Percentiles rank a stretch among this genome's conserved stretches.
These are phyloP conservation scores for Prunella strophiata DNA, from an alignment of 2,797 vertebrate species.

Conservation along the genomic window DNA sequence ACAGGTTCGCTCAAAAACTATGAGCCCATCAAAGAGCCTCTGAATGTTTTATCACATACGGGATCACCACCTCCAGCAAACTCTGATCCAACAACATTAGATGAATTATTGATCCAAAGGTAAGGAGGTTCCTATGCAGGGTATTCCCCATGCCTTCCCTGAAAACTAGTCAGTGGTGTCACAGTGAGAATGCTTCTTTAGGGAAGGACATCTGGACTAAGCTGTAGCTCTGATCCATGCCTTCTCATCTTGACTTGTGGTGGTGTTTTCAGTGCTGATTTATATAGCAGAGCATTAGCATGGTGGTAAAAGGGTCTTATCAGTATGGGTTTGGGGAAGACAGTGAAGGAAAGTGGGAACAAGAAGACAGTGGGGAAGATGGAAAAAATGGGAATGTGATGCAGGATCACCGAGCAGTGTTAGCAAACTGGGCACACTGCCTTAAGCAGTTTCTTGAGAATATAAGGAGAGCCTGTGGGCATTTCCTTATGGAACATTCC, in stretches of 20 bases:
- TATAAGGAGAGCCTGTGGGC: neutral
- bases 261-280: neutral
- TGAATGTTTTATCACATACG: neutral
- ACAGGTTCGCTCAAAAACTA: conserved; percentile 63
- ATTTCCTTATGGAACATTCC: neutral
- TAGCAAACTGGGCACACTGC: neutral
- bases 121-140: neutral
- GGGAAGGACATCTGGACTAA: neutral
- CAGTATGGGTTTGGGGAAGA: neutral
- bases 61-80: neutral
- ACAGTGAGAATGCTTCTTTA: neutral
- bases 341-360: neutral
- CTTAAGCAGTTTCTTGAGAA: neutral
- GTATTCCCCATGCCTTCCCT: neutral
- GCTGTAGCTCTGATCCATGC: neutral
- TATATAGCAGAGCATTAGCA: neutral
- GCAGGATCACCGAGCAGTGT: neutral
- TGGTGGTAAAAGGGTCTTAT: neutral
- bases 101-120: conserved; percentile 56
- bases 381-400: neutral
- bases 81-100: neutral
- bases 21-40: conserved; percentile 30
- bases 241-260: neutral
- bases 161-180: neutral
- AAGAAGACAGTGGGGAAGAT: neutral